Conservation (phyloP, 2,888 invertebrate genomes). For the Agelastica alni region DNA sequence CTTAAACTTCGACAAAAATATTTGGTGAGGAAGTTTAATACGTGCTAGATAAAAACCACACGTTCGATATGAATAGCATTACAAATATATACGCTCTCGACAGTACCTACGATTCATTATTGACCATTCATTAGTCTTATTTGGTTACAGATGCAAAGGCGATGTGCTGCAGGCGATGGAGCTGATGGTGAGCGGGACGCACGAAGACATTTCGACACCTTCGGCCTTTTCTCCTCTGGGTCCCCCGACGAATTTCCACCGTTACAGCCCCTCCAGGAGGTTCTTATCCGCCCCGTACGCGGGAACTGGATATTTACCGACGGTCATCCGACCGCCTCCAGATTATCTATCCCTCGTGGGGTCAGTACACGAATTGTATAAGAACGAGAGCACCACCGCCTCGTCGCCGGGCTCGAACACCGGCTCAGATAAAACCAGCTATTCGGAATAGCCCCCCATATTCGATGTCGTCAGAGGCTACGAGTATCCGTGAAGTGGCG, state of each 20-base stretch:
- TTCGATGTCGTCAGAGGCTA: not conserved
- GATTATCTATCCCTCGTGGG: constrained; percentile 54
- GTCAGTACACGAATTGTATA: constrained; percentile 55
- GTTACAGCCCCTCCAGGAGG: constrained; percentile 67
- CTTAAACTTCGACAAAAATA: not conserved
- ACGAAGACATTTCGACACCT: constrained; percentile 48
- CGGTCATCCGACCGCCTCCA: constrained; percentile 66
- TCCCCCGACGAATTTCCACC: constrained; percentile 65
- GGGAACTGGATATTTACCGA: constrained; percentile 81
- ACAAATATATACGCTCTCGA: too few species aligned
- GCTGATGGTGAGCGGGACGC: constrained; percentile 69
- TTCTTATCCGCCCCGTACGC: constrained; percentile 83
- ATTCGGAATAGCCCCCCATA: constrained; percentile 57
- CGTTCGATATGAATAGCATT: too few species aligned
- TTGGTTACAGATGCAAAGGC: constrained; percentile 61
- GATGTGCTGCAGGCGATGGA: constrained; percentile 94
- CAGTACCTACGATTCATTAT: too few species aligned
- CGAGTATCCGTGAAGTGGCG: constrained; percentile 4
- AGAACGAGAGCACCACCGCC: constrained; percentile 55
- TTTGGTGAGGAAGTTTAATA: too few species aligned
- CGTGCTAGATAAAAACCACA: too few species aligned
- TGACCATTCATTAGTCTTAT: too few species aligned
- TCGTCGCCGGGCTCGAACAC: constrained; percentile 60
- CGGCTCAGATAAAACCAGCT: constrained; percentile 62
- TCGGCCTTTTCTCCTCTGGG: constrained; percentile 81